A percentile compares a stretch with the other conserved stretches of the same genome.
Conservation (phyloP, 2,113 vertebrate species). For the Limanda limanda region DNA sequence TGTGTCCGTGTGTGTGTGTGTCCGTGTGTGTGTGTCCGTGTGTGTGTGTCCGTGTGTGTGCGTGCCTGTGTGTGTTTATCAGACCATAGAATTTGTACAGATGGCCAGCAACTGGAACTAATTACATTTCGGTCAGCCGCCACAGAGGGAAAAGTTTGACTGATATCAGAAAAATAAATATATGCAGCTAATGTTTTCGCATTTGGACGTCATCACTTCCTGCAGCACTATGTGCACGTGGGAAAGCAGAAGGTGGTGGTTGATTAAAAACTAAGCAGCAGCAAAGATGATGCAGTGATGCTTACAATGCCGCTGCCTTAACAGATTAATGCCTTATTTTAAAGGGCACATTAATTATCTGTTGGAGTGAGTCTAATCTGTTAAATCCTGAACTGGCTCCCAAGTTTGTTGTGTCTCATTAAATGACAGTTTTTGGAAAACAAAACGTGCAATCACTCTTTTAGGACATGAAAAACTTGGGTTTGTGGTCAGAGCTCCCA, state of each 20-base stretch:
- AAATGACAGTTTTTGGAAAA: background rate
- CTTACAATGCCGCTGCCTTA: background rate
- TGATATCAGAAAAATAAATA: slow-evolving; percentile 6
- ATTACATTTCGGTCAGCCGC: slow-evolving; percentile 25
- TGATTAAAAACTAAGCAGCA: slow-evolving; percentile 28
- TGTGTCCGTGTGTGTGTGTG: background rate
- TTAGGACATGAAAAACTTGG: no score
- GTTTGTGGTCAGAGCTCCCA: background rate
- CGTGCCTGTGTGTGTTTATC: background rate
- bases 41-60: no score
- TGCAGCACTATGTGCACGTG: background rate
- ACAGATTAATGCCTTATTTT: background rate
- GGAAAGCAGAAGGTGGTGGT: background rate
- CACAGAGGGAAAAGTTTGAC: slow-evolving; percentile 7
- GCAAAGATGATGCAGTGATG: slow-evolving; percentile 8
- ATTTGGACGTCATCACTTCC: slow-evolving; percentile 9
- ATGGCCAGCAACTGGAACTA: slow-evolving; percentile 25
- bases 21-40: no score
- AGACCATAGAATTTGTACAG: slow-evolving; percentile 15
- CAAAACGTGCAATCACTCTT: no score
- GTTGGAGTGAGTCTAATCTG: background rate
- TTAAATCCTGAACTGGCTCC: background rate
- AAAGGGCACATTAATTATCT: slow-evolving; percentile 1
- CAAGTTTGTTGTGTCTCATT: background rate
- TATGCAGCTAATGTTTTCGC: slow-evolving; percentile 27